Percentiles rank a stretch among this genome's conserved stretches.
phyloP scores from a whole-genome alignment of 2,888 invertebrate genomes.

The Diploptera punctata region DNA sequence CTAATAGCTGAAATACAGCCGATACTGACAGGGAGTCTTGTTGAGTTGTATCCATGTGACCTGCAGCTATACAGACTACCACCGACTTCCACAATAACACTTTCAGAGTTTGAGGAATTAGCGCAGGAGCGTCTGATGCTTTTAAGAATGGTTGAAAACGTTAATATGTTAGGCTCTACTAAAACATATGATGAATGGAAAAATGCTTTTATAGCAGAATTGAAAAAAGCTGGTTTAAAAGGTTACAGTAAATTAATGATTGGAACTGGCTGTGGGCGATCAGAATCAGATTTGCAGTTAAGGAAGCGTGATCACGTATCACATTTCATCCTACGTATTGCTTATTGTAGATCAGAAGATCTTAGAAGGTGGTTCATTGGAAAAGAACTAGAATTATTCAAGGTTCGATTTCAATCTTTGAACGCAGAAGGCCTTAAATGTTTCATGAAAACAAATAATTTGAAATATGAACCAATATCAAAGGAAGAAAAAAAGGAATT shows the following conservation, averaged over 20 bases:
- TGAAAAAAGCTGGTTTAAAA: slow-evolving; percentile 71
- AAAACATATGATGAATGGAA: slow-evolving; percentile 47
- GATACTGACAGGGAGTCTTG: slow-evolving; percentile 20
- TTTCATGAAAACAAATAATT: slow-evolving; percentile 71
- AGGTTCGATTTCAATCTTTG: slow-evolving; percentile 73
- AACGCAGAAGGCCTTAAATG: slow-evolving; percentile 66
- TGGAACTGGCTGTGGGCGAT: slow-evolving; percentile 57
- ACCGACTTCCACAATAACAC: slow-evolving; percentile 73
- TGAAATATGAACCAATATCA: slow-evolving; percentile 71
- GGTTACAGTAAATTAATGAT: slow-evolving; percentile 54
- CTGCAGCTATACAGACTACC: slow-evolving; percentile 80
- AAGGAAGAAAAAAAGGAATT: slow-evolving; percentile 71
- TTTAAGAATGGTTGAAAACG: slow-evolving; percentile 77
- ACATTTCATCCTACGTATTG: slow-evolving; percentile 90
- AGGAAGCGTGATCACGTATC: slow-evolving; percentile 86
- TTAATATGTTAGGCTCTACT: slow-evolving; percentile 57
- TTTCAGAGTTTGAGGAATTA: slow-evolving; percentile 87
- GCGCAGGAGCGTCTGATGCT: slow-evolving; percentile 84
- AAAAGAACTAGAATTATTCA: slow-evolving; percentile 90
- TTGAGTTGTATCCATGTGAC: slow-evolving; percentile 59
- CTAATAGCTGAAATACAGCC: not conserved
- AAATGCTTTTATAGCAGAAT: slow-evolving; percentile 64
- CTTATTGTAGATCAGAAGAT: slow-evolving; percentile 89
- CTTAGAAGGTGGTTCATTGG: slow-evolving; percentile 86
- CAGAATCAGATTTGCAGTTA: slow-evolving; percentile 68